These are phyloP conservation scores for Agrotis puta DNA, from an alignment of 2,888 invertebrate genomes.

Conservation along the genomic window DNA sequence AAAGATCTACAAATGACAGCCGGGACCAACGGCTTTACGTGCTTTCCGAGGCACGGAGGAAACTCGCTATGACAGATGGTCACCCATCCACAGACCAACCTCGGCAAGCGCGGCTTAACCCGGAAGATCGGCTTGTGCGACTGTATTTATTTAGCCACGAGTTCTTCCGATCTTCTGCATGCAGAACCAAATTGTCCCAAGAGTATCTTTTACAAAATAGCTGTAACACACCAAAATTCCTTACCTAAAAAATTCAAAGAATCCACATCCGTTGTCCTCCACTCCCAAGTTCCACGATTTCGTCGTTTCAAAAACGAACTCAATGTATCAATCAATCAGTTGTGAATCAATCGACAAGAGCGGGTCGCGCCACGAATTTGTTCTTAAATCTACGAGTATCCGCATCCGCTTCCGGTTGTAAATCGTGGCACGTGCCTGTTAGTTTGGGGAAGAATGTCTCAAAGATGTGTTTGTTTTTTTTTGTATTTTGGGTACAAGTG, in stretches of 20 bases:
- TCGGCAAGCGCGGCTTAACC: too few relatives aligned
- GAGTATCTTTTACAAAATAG: background rate
- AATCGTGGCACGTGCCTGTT: constrained; percentile 58
- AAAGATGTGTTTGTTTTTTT: constrained; percentile 39
- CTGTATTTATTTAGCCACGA: too few relatives aligned
- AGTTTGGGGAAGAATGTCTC: constrained; percentile 38
- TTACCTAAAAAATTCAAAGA: constrained; percentile 5
- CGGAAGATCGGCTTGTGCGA: too few relatives aligned
- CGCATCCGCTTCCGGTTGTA: constrained; percentile 67
- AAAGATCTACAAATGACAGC: too few relatives aligned
- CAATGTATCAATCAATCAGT: constrained; percentile 64
- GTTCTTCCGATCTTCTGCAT: too few relatives aligned
- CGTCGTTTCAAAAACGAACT: constrained; percentile 35
- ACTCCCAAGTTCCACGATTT: constrained; percentile 3
- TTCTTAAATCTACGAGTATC: constrained; percentile 68
- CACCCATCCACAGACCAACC: too few relatives aligned
- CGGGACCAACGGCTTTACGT: too few relatives aligned
- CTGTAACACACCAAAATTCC: background rate
- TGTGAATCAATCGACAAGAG: constrained; percentile 60
- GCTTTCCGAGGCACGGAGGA: too few relatives aligned
- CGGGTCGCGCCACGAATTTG: constrained; percentile 70
- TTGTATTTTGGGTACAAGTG: constrained; percentile 28
- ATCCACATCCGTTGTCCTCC: constrained; percentile 26
- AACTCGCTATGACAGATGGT: too few relatives aligned
- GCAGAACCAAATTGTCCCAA: background rate